A percentile compares a stretch with the other conserved stretches of the same genome.
These are phyloP conservation scores for Margaritifera margaritifera DNA, from an alignment of 2,888 invertebrate genomes.

Conservation along the genomic window DNA sequence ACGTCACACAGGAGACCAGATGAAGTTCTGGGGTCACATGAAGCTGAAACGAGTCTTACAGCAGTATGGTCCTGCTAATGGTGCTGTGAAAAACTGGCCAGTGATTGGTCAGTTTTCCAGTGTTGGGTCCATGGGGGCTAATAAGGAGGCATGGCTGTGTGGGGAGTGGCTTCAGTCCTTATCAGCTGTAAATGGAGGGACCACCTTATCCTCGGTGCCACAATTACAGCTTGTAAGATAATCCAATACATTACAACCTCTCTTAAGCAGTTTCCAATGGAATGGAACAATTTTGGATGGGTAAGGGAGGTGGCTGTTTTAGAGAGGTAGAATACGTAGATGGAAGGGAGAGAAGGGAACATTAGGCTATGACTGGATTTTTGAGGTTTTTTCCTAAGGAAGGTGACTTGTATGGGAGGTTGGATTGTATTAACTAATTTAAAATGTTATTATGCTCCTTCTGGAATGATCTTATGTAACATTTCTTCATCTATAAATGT, in stretches of 20 bases:
- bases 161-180: constrained; percentile 82
- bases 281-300: no score
- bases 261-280: neutral
- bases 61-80: constrained; percentile 77
- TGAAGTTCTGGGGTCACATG: constrained; percentile 78
- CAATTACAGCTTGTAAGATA: constrained; percentile 60
- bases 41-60: constrained; percentile 78
- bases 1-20: constrained; percentile 79
- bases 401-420: no score
- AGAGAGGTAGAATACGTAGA: no score
- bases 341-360: no score
- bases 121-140: constrained; percentile 87
- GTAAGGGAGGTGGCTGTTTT: no score
- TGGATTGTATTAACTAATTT: no score
- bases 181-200: constrained; percentile 42
- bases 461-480: no score
- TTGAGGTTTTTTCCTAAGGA: no score
- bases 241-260: neutral
- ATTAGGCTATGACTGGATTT: no score
- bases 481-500: no score
- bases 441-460: no score
- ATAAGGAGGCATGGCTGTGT: constrained; percentile 81
- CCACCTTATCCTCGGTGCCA: constrained; percentile 24
- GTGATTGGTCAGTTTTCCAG: constrained; percentile 92
- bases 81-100: constrained; percentile 78